These are phyloP conservation scores for Trematocara stigmaticum DNA, from an alignment of 2,113 vertebrate species.

Conservation along the genomic window DNA sequence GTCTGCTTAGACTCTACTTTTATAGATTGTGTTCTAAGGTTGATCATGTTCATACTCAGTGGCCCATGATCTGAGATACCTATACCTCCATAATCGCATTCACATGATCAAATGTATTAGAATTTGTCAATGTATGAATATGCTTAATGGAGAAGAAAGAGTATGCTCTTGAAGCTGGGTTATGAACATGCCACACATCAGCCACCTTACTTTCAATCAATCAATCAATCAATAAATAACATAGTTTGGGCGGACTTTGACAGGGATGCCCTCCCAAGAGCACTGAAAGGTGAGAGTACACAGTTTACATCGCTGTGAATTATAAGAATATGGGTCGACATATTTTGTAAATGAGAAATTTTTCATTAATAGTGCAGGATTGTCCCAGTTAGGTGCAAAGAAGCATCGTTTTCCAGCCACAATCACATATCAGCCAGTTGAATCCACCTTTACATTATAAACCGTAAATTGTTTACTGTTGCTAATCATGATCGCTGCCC, in stretches of 20 bases:
- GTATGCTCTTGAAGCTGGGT: background rate
- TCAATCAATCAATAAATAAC: accelerated
- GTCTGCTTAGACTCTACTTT: background rate
- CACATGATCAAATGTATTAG: background rate
- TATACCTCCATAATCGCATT: accelerated
- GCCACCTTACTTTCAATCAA: background rate
- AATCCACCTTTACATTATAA: background rate
- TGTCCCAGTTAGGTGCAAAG: background rate
- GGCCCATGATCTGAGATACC: background rate
- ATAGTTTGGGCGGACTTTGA: background rate
- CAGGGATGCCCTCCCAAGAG: background rate
- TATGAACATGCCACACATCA: background rate
- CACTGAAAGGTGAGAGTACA: background rate
- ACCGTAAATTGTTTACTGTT: background rate
- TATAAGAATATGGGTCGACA: background rate
- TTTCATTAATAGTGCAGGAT: background rate
- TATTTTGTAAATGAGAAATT: background rate
- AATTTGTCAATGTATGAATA: accelerated
- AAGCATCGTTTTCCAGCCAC: background rate
- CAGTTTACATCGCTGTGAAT: background rate
- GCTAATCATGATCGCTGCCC: background rate
- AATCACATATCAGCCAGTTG: accelerated
- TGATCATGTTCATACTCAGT: accelerated
- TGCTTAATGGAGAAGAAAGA: background rate
- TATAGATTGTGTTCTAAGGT: background rate